Conservation (phyloP, 2,797 vertebrate genomes). For the Fundulus diaphanus region DNA sequence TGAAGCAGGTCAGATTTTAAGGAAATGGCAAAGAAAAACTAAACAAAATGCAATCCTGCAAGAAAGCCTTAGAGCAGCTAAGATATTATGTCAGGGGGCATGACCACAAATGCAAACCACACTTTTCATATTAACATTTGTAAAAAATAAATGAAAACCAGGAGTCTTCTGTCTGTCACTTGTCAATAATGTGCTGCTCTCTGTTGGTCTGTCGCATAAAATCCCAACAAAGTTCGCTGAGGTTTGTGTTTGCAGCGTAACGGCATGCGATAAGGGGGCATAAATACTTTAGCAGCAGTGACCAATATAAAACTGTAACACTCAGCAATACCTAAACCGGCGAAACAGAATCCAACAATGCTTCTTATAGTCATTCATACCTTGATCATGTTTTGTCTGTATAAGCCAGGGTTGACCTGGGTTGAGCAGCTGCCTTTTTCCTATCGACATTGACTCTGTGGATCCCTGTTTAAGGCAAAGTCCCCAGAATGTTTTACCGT, state of each 20-base stretch:
- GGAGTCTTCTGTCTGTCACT: background rate
- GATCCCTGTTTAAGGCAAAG: slow-evolving; percentile 44
- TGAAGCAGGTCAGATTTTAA: background rate
- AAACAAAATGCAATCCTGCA: background rate
- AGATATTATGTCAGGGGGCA: background rate
- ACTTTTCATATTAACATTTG: background rate
- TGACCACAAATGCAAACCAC: background rate
- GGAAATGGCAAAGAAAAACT: background rate
- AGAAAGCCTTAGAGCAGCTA: background rate
- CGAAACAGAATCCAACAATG: background rate
- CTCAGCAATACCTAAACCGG: slow-evolving; percentile 26
- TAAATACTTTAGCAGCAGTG: background rate
- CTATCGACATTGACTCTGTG: slow-evolving; percentile 40
- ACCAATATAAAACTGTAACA: slow-evolving; percentile 17
- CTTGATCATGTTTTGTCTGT: slow-evolving; percentile 40
- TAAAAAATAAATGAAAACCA: background rate
- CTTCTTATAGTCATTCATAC: slow-evolving; percentile 41
- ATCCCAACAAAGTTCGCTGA: background rate
- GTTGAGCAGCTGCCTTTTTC: slow-evolving; percentile 72
- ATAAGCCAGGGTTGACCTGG: slow-evolving; percentile 45
- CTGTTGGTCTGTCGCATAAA: background rate
- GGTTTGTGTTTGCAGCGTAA: background rate
- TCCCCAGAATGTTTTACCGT: slow-evolving; percentile 25
- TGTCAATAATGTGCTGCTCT: background rate
- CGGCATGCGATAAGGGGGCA: background rate